phyloP scores from a whole-genome alignment of 1,140 invertebrate genomes.

The Drosophila quadrilineata region DNA sequence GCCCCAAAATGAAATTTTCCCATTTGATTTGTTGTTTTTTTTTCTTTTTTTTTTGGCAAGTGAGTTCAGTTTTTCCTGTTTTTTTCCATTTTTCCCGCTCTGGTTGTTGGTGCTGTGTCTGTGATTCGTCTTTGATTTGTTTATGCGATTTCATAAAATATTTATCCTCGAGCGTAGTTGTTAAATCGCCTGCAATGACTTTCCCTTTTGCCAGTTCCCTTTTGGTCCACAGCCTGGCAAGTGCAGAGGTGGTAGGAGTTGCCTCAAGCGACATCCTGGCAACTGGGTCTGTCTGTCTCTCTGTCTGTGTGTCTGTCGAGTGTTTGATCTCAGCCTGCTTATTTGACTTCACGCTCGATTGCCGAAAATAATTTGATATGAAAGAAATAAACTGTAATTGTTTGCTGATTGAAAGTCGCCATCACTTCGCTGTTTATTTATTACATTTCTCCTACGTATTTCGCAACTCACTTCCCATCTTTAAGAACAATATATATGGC shows the following conservation, averaged over 20 bases:
- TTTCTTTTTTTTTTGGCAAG: conserved; percentile 44
- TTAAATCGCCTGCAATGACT: conserved; percentile 78
- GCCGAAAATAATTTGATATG: conserved; percentile 77
- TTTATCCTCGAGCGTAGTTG: conserved; percentile 75
- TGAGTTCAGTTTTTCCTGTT: conserved; percentile 49
- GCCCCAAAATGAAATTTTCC: too few relatives aligned
- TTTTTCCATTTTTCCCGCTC: background rate
- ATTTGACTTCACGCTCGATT: conserved; percentile 78
- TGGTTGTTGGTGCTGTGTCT: conserved; percentile 36
- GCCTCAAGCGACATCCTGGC: conserved; percentile 25
- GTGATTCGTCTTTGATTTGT: conserved; percentile 78
- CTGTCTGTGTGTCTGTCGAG: conserved; percentile 47
- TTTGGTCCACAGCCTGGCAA: background rate
- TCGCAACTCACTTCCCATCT: conserved; percentile 24
- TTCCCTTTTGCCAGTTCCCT: conserved; percentile 66
- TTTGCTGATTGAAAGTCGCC: conserved; percentile 66
- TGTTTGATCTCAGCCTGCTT: conserved; percentile 46
- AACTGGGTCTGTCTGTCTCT: background rate
- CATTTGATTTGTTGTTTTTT: conserved; percentile 25
- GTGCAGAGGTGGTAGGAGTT: background rate
- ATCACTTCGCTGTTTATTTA: conserved; percentile 10
- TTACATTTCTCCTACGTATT: conserved; percentile 37
- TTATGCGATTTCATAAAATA: conserved; percentile 80
- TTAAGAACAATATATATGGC: conserved; percentile 1
- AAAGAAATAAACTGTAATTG: conserved; percentile 78